Evolutionary conservation across 2,888 invertebrate genomes (phyloP).

Genomic region (Sarcophaga rosellei): DNA sequence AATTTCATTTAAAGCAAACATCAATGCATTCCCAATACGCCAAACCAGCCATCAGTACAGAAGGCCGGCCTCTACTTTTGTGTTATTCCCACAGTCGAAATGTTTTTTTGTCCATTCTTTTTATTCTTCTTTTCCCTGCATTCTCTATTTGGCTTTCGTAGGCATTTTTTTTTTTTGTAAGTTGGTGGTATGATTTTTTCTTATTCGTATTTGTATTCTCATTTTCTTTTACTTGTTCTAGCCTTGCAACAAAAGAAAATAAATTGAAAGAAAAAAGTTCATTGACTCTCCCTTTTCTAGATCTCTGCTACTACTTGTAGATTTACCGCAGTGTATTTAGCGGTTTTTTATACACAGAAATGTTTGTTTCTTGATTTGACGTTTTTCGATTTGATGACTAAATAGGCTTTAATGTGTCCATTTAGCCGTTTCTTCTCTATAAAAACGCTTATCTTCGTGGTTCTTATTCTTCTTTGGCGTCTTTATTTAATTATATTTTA

Average conservation of each 20-base stretch:
- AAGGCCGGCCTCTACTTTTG: neutral
- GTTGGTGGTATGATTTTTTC: slow-evolving; percentile 39
- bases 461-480: no score
- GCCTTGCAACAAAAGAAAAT: slow-evolving; percentile 36
- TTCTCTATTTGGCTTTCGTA: slow-evolving; percentile 34
- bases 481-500: no score
- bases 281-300: slow-evolving; percentile 60
- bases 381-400: neutral
- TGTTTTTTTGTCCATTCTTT: neutral
- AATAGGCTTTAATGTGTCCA: neutral
- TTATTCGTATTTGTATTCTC: neutral
- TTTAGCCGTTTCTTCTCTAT: neutral
- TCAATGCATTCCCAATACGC: slow-evolving; percentile 37
- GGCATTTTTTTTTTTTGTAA: slow-evolving; percentile 31
- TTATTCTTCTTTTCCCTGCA: neutral
- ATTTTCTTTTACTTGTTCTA: slow-evolving; percentile 23
- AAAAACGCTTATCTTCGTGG: no score
- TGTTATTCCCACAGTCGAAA: slow-evolving; percentile 59
- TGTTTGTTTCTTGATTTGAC: neutral
- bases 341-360: neutral
- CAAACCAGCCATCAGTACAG: neutral
- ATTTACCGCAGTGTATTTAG: neutral
- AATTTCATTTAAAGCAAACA: slow-evolving; percentile 16
- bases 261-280: slow-evolving; percentile 54
- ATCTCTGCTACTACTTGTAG: slow-evolving; percentile 9